phyloP scores from a whole-genome alignment of 2,797 vertebrate species.

The Leptodactylus fallax region DNA sequence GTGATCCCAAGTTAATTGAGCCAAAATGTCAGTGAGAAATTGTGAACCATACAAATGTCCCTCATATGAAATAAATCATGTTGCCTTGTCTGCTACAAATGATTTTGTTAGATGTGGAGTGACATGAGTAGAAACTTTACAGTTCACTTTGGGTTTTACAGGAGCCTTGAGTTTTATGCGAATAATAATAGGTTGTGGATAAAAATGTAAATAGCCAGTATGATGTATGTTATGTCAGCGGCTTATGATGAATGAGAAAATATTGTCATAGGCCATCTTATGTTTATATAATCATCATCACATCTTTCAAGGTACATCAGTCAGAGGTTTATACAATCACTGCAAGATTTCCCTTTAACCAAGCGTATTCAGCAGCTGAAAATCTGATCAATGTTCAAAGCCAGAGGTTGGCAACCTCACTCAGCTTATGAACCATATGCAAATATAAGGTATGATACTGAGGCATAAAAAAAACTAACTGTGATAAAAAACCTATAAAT shows the following conservation, averaged over 20 bases:
- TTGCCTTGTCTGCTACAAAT: constrained; percentile 8
- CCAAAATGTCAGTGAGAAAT: not conserved
- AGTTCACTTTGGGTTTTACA: constrained; percentile 8
- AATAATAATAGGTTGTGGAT: constrained; percentile 23
- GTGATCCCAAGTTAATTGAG: constrained; percentile 17
- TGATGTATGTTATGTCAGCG: constrained; percentile 4
- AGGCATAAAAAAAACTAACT: not conserved
- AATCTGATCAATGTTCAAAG: not conserved
- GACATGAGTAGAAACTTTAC: constrained; percentile 18
- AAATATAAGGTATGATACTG: not conserved
- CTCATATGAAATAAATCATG: constrained; percentile 20
- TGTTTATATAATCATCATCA: constrained; percentile 13
- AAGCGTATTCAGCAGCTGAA: not conserved
- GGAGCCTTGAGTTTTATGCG: constrained; percentile 14
- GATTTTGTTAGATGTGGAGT: constrained; percentile 28
- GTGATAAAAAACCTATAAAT: too few relatives aligned
- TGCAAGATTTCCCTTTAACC: not conserved
- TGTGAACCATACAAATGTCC: constrained; percentile 11
- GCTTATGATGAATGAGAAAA: constrained; percentile 6
- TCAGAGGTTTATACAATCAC: constrained; percentile 3
- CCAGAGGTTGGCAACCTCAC: not conserved
- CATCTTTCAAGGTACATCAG: constrained; percentile 19
- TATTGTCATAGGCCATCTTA: constrained; percentile 24
- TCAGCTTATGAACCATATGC: not conserved
- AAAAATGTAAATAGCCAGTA: constrained; percentile 29